Percentiles rank a stretch among this genome's conserved stretches.
Evolutionary conservation across 1,140 invertebrate species (phyloP).

Genomic region (Venustaconcha ellipsiformis): DNA sequence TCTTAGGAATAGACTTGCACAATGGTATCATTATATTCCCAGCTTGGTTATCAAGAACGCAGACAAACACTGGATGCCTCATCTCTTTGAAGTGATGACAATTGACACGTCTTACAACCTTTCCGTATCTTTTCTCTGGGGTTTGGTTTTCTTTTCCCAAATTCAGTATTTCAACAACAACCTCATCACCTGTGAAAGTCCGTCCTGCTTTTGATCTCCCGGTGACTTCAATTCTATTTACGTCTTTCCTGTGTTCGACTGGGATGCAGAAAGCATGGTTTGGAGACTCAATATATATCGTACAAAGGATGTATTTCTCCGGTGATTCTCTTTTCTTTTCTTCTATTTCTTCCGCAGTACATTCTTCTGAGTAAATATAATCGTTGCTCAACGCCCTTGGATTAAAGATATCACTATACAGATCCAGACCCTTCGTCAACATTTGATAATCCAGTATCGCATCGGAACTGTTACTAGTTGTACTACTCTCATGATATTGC

Average conservation of each 20-base stretch:
- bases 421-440: too few species aligned
- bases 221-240: conserved; percentile 41
- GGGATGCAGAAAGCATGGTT: conserved; percentile 34
- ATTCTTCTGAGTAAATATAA: too few species aligned
- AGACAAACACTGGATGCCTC: conserved; percentile 44
- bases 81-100: conserved; percentile 22
- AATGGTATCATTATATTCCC: conserved; percentile 51
- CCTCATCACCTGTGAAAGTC: conserved; percentile 53
- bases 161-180: conserved; percentile 51
- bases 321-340: not conserved
- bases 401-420: too few species aligned
- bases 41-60: conserved; percentile 42
- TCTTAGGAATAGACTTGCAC: conserved; percentile 50
- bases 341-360: too few species aligned
- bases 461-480: too few species aligned
- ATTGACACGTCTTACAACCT: conserved; percentile 15
- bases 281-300: conserved; percentile 32
- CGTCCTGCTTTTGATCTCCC: conserved; percentile 51
- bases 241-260: conserved; percentile 11
- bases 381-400: not conserved
- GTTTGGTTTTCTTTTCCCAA: conserved; percentile 15
- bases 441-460: too few species aligned
- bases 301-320: conserved; percentile 34
- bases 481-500: too few species aligned
- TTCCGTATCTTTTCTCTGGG: not conserved